Base-by-base conservation (phyloP, 2,113 vertebrate species). In the Rhagologus leucostigma region DNA sequence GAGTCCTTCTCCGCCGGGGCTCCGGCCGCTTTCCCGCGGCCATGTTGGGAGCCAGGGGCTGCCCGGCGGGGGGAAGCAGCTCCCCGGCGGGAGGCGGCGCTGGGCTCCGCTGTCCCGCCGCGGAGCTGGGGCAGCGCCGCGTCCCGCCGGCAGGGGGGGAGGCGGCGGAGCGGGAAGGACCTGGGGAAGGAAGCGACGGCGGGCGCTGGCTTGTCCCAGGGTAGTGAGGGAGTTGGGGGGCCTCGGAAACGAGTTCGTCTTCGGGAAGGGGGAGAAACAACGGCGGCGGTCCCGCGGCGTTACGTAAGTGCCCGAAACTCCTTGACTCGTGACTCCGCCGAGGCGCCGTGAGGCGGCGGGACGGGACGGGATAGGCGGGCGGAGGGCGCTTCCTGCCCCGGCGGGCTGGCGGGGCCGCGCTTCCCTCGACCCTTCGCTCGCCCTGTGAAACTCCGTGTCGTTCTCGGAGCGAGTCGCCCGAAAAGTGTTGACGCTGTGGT, bases 21-120 rank as follows among this genome's bases (percentile, higher is more conserved):
- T 81, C 84, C 52, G 56, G 78, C 33, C 80, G 63, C 33, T 69
- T 53, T 49, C 59, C 49, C 84, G 93, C 94, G 95, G 95, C 96
- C 96, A 95, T 96, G 91, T 95, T 96, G 89, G 92, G 89, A 94
- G 46, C 83, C 2, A 50, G 85, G 75, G 53, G 32, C 71, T 83
- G 84, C 49, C 69, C 9, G 67, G 50, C 62, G 50, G 23, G 12
- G 62, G 33, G n/a, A 52, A 14, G 64, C 63, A 74, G 62, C 32
- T 68, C 14, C 41, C 50, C n/a, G 47, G 73, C 11, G 77, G 62
- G 71, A 65, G 76, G 52, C 21, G 70, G 80, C 6, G 68, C 46
- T 39, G 83, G 26, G 59, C 59, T 71, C 41, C 18, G 41, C 76
- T 39, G 85, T 57, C 93, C 85, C 47, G 75, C 59, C 24, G 79